A percentile compares a stretch with the other conserved stretches of the same genome.
These are phyloP conservation scores for Chromis chromis DNA, from an alignment of 2,797 vertebrate species.

Conservation along the genomic window DNA sequence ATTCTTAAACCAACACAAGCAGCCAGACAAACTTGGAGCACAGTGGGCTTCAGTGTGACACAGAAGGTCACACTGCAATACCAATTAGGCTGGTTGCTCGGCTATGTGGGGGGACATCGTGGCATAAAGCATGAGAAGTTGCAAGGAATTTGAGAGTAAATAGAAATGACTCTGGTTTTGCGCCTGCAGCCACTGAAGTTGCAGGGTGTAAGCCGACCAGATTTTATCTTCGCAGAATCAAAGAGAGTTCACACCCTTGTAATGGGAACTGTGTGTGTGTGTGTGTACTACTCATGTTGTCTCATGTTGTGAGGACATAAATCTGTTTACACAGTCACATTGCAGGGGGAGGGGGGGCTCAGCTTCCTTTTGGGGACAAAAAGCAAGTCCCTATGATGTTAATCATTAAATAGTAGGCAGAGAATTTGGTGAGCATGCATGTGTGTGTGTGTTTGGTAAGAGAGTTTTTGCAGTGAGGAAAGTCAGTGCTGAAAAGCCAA, in stretches of 20 bases:
- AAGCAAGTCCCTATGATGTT: neutral
- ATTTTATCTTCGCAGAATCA: conserved; percentile 46
- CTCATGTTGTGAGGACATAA: conserved; percentile 8
- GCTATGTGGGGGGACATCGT: conserved; percentile 20
- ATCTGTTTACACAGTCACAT: neutral
- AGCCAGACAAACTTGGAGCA: conserved; percentile 36
- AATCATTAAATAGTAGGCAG: neutral
- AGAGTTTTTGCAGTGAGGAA: conserved; percentile 53
- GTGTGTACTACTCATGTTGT: conserved; percentile 18
- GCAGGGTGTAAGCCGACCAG: conserved; percentile 46
- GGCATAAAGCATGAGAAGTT: conserved; percentile 39
- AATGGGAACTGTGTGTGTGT: conserved; percentile 10
- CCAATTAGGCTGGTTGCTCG: conserved; percentile 50
- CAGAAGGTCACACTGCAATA: conserved; percentile 48
- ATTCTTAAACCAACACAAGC: conserved; percentile 50
- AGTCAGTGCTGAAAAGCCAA: conserved; percentile 62
- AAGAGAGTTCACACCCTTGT: conserved; percentile 57
- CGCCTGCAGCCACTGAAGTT: conserved; percentile 16
- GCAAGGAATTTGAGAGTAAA: conserved; percentile 32
- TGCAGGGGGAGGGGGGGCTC: neutral
- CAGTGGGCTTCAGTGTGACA: conserved; percentile 40
- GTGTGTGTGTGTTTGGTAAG: conserved; percentile 12
- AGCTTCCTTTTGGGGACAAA: neutral
- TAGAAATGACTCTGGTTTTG: conserved; percentile 36
- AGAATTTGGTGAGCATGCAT: neutral